Conservation (phyloP, 2,797 vertebrate species). For the Eleutherodactylus coqui region DNA sequence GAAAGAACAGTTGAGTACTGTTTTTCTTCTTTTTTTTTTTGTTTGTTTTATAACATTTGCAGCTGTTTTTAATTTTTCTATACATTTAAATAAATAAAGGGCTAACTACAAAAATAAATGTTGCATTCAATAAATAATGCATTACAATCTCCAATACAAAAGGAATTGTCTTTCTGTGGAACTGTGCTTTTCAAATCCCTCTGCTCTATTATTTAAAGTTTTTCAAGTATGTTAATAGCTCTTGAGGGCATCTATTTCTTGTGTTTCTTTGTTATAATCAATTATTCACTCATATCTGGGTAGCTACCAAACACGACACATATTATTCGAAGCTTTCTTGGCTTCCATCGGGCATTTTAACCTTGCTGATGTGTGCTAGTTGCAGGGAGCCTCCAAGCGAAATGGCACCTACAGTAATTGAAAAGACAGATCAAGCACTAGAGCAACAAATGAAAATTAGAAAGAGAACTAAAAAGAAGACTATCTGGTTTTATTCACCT, state of each 20-base stretch:
- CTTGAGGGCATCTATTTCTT: slow-evolving; percentile 55
- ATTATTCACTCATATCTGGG: slow-evolving; percentile 62
- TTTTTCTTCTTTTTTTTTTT: too few species aligned
- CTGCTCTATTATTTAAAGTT: slow-evolving; percentile 48
- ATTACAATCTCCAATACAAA: background rate
- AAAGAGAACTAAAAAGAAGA: slow-evolving; percentile 57
- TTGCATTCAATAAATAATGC: background rate
- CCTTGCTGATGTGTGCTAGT: slow-evolving; percentile 63
- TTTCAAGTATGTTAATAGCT: slow-evolving; percentile 49
- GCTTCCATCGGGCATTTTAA: slow-evolving; percentile 60
- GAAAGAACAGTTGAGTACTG: too few species aligned
- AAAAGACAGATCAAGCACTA: slow-evolving; percentile 63
- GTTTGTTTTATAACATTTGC: too few species aligned
- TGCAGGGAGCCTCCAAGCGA: slow-evolving; percentile 61
- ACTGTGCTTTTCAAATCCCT: slow-evolving; percentile 13
- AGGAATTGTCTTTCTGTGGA: background rate
- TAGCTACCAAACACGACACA: slow-evolving; percentile 62
- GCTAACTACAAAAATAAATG: background rate
- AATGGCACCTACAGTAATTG: slow-evolving; percentile 63
- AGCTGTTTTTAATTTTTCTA: too few species aligned
- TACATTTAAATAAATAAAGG: background rate
- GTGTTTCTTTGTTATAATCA: slow-evolving; percentile 62
- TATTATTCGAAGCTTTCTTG: slow-evolving; percentile 58
- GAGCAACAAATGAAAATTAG: slow-evolving; percentile 62
- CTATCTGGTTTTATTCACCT: slow-evolving; percentile 61